Base-by-base conservation (phyloP, 2,797 vertebrate species). In the Takifugu rubripes region DNA sequence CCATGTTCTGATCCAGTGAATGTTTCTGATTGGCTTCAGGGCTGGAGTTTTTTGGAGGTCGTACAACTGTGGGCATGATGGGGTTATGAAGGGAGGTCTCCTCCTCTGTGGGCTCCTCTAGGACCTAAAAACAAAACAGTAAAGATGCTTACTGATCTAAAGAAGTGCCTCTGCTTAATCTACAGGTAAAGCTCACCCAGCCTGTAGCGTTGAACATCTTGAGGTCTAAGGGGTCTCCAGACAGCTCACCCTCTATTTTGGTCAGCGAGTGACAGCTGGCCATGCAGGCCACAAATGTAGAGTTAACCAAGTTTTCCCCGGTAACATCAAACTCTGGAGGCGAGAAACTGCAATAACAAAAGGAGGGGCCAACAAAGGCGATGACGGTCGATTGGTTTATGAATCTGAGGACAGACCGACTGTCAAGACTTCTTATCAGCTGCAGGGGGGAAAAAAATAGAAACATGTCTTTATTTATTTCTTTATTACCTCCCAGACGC, bases 121-220 rank as follows among this genome's bases (percentile, higher is more conserved):
- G 89, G 76, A 94, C 89, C 96, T 99, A 61, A 47, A 54, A 25
- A 49, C 49, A 66, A 55, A 56, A 4, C 0, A 1, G 16, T 2
- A 1, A 46, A 46, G 8, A 21, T n/a, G 16, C 16, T 6, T 17
- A 46, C 10, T n/a, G 36, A 40, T 33, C 1, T 9, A 45, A 44
- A 26, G 29, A 36, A n/a, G 43, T 49, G 3, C 17, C 36, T 27
- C 44, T 68, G 71, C 67, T 40, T 40, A 14, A 11, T 36, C 33
- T 36, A 11, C 33, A 12, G 33, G 52, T 36, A 54, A 67, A 12
- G 16, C 77, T 75, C 12, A 99, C 97, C 96, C 96, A 99, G 87
- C 95, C 93, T 25, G 94, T 97, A 52, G 95, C 95, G 72, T 91
- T 90, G 70, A 99, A 98, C 95, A 99, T 98, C 90, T 98, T 99